Evolutionary conservation across 2,113 vertebrate species (phyloP).

Genomic region (Odontophorus gujanensis): DNA sequence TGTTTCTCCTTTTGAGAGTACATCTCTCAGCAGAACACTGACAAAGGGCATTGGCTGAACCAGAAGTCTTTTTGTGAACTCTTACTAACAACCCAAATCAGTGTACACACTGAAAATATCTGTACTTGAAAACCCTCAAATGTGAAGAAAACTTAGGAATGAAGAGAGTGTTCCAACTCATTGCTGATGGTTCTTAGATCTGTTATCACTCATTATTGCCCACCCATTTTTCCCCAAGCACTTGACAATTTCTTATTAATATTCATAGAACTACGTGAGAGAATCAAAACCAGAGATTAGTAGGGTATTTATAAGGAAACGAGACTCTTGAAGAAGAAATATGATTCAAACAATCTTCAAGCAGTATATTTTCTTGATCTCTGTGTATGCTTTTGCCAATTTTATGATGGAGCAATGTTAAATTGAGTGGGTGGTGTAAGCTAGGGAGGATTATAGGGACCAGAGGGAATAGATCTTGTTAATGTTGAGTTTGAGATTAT

Average conservation of each 20-base stretch:
- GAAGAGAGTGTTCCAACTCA: not conserved
- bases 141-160: slow-evolving; percentile 16
- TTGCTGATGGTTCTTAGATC: not conserved
- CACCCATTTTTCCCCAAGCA: slow-evolving; percentile 41
- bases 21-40: not conserved
- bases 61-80: not conserved
- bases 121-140: not conserved
- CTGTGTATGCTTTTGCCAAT: slow-evolving; percentile 37
- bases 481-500: slow-evolving; percentile 30
- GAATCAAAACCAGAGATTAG: slow-evolving; percentile 50
- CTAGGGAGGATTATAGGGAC: slow-evolving; percentile 25
- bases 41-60: not conserved
- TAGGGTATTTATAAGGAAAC: slow-evolving; percentile 58
- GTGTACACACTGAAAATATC: not conserved
- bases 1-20: not conserved
- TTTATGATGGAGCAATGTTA: slow-evolving; percentile 49
- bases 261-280: slow-evolving; percentile 18
- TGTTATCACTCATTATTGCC: slow-evolving; percentile 35
- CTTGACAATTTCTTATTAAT: slow-evolving; percentile 49
- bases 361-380: slow-evolving; percentile 58
- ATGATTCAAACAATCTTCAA: slow-evolving; percentile 41
- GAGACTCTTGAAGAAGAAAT: slow-evolving; percentile 54
- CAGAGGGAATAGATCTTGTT: slow-evolving; percentile 47
- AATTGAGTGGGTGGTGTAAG: slow-evolving; percentile 63
- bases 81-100: not conserved